Conservation (phyloP, 2,888 invertebrate genomes). For the Andrena marginata region DNA sequence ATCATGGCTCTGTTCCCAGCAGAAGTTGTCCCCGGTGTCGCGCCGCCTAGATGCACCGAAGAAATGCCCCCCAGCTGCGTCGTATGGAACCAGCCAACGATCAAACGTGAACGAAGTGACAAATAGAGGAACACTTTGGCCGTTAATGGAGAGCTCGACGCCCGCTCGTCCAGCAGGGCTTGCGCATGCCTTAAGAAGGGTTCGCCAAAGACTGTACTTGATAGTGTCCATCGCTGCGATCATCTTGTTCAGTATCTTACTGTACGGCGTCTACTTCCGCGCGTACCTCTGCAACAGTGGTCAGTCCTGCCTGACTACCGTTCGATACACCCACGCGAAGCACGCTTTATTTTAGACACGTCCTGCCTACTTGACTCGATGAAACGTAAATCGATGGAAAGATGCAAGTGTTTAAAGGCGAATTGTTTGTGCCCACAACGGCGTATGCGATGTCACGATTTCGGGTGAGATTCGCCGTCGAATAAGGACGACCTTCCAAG, state of each 20-base stretch:
- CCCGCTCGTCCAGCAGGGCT: neutral
- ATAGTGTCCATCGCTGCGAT: conserved; percentile 65
- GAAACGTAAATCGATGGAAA: neutral
- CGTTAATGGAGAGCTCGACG: neutral
- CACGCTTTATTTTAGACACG: conserved; percentile 59
- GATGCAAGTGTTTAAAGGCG: neutral
- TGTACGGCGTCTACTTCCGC: conserved; percentile 74
- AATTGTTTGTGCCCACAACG: neutral
- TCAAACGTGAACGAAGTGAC: neutral
- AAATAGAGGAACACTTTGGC: too few species aligned
- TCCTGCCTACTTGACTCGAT: too few species aligned
- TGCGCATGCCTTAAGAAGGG: neutral
- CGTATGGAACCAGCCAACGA: neutral
- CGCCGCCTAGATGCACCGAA: neutral
- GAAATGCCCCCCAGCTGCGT: neutral
- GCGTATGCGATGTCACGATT: neutral
- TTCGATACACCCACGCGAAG: conserved; percentile 55
- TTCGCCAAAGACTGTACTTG: conserved; percentile 53
- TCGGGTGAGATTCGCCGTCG: conserved; percentile 12
- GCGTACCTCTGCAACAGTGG: conserved; percentile 72
- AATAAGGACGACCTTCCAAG: conserved; percentile 71
- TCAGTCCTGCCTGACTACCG: conserved; percentile 57
- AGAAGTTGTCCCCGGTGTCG: neutral
- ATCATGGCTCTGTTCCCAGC: neutral
- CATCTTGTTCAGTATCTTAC: conserved; percentile 67